Evolutionary conservation across 2,888 invertebrate species (phyloP), one percentile per base, ranked within the genome.

Genomic region (Catocala sponsa): DNA sequence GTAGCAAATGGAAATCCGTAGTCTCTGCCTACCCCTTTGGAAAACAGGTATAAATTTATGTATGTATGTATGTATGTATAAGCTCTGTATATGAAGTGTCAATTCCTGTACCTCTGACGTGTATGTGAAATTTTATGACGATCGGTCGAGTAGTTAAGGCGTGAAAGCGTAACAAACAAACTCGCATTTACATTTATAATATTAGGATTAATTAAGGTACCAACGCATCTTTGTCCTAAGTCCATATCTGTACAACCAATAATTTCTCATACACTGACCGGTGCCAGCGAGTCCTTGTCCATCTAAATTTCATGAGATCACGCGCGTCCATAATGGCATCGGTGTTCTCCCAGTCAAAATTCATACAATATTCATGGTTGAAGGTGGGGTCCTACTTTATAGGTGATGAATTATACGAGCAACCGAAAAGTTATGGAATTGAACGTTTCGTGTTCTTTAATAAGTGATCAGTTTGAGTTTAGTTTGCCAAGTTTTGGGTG

Each of bases 301-400:
- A 83, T 83, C 73, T 78, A 82, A 75, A 72, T 80, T 83, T 81
- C 81, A 82, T 83, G 78, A 81, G 79, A 64, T 62, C 77, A 74
- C 70, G 73, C 78, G 64, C 70, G 60, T 65, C 54, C 68, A 78
- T 80, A 73, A 81, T 73, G 68, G 76, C 74, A 70, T 77, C 72
- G 65, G 70, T 70, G 66, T 65, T 72, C 72, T 74, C 62, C 63
- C 74, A 79, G 79, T 79, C 81, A 74, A 79, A 78, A 81, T 72
- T 78, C 78, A 82, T 83, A 74, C 76, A 81, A 72, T 81, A 83
- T 83, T 83, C 80, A 83, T 78, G 55, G 9, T 47, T 12, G 44
- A 67, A 74, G 72, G 74, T 74, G 62, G 51, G 59, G 63, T 13
- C 46, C 50, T 62, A 63, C 68, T 74, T 69, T 68, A 68, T 57